Base-by-base conservation (phyloP, 2,797 vertebrate species). In the Sebastiscus tertius region DNA sequence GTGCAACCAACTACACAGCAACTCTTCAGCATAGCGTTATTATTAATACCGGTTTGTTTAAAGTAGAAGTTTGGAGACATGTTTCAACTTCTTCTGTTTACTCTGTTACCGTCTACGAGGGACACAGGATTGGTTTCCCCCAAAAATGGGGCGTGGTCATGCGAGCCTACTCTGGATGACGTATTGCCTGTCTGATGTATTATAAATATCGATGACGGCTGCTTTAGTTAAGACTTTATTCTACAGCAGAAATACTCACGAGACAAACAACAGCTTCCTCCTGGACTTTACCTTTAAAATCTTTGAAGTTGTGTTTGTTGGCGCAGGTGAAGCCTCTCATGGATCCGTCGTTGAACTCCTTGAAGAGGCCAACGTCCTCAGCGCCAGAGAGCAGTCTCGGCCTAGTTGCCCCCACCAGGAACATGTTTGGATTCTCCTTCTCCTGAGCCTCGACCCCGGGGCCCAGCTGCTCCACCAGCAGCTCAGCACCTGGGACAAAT, bases 331-430 rank as follows among this genome's bases (percentile, higher is more conserved):
- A 99, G 78, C 92, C 87, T 73, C 97, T 96, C 97, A 99, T 98
- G 75, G 97, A 96, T 22, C 94, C 96, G 36, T 99, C 98, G 0
- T 61, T 91, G 86, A 96, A 97, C 86, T 99, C 97, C 83, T 98
- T 99, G 60, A 99, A 97, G 85, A 99, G 91, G 3, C 98, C 97
- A 33, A 97, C 88, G 2, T 96, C 91, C 86, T 99, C 98, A 8
- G 98, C 98, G 54, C 98, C 98, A 39, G 94, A 92, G n/a, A 99
- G 93, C 56, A 99, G 81, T 34, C 97, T 96, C 66, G 95, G 90
- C 68, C 85, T 59, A 6, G 97, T 95, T 6, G 97, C 97, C 66
- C 98, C 97, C 18, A 99, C 95, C 4, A 99, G 87, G 83, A 96
- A 99, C n/a, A 97, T 46, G 88, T 97, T 97, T 85, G 94, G 94